phyloP scores from a whole-genome alignment of 2,797 vertebrate genomes.

The Notamacropus eugenii region DNA sequence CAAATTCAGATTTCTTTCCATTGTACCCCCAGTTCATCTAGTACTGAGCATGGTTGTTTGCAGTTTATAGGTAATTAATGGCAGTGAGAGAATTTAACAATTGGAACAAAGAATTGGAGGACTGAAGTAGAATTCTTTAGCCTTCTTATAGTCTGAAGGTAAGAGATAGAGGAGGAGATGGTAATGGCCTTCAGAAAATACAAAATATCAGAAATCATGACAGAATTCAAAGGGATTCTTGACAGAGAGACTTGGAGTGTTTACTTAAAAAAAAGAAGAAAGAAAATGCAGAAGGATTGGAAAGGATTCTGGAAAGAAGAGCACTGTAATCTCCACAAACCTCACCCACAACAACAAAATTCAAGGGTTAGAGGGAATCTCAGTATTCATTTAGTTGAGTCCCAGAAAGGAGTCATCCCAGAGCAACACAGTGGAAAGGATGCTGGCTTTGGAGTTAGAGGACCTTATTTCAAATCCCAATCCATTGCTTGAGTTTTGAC shows the following conservation, averaged over 20 bases:
- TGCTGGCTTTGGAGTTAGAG: neutral
- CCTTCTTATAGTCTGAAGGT: neutral
- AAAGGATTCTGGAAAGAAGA: constrained; percentile 15
- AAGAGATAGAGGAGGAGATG: neutral
- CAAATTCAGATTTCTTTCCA: neutral
- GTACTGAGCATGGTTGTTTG: neutral
- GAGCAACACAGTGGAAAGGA: neutral
- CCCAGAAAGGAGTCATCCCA: neutral
- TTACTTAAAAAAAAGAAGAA: neutral
- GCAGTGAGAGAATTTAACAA: constrained; percentile 3
- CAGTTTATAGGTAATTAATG: neutral
- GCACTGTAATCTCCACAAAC: neutral
- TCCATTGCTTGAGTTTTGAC: neutral
- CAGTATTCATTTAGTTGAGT: neutral
- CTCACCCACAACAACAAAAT: neutral
- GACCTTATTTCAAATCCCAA: neutral
- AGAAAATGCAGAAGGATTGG: neutral
- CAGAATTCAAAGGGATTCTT: constrained; percentile 22
- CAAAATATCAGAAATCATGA: neutral
- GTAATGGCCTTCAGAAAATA: neutral
- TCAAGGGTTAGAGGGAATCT: neutral
- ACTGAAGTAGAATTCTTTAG: neutral
- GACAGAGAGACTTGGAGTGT: constrained; percentile 6
- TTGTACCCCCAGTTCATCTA: neutral
- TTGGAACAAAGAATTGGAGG: constrained; percentile 20